A percentile compares a stretch with the other conserved stretches of the same genome.
phyloP scores from a whole-genome alignment of 2,797 vertebrate species.

The Rhabdomys pumilio region DNA sequence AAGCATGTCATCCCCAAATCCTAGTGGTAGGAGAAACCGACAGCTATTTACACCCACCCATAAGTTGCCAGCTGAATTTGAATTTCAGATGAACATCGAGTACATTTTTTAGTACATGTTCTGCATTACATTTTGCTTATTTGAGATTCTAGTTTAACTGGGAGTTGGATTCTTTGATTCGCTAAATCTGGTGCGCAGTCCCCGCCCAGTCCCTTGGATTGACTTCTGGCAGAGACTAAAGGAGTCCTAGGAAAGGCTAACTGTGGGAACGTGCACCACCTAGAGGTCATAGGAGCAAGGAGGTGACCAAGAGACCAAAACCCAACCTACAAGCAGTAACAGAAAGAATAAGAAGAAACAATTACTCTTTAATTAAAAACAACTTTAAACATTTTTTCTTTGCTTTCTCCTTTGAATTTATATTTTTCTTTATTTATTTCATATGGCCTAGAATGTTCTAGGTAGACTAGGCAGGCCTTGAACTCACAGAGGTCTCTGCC shows the following conservation, averaged over 20 bases:
- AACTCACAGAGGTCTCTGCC: neutral
- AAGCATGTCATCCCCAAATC: neutral
- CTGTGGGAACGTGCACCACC: conserved; percentile 73
- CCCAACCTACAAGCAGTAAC: neutral
- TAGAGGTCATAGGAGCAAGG: conserved; percentile 56
- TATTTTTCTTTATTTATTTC: neutral
- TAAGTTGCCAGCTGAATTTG: conserved; percentile 19
- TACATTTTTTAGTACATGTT: neutral
- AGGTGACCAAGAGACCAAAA: neutral
- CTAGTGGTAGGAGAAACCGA: neutral
- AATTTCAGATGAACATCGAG: conserved; percentile 39
- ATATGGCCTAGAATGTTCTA: neutral
- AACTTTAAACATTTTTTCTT: neutral
- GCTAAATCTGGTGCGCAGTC: neutral
- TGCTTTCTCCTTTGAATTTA: conserved; percentile 12
- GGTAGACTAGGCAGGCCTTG: neutral
- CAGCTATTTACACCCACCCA: neutral
- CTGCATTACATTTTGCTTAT: neutral
- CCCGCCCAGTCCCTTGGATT: neutral
- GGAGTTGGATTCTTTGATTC: neutral
- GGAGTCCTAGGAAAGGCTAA: neutral
- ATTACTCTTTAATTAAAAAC: neutral
- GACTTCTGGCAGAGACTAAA: neutral
- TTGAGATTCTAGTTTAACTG: conserved; percentile 54
- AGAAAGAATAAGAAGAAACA: neutral